Evolutionary conservation across 2,113 vertebrate species (phyloP), one percentile per base, ranked within the genome.

Genomic region (Albula glossodonta): DNA sequence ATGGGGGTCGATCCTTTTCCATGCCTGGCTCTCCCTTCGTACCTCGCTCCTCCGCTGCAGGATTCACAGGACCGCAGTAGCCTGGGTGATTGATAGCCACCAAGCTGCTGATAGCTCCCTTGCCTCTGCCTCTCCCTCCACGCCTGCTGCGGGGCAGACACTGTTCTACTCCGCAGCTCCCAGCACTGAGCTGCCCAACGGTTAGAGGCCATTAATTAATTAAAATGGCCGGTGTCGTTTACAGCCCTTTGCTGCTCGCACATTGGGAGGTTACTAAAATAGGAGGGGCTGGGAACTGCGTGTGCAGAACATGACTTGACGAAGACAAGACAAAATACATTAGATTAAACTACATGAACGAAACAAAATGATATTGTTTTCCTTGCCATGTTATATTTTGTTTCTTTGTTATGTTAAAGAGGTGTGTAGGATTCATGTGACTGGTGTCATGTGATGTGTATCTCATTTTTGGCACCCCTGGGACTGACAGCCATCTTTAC

Each of bases 201-300:
- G 92, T 91, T 89, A 88, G 87, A 89, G 87, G 81, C 88, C 93
- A 95, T 96, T 93, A 95, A 96, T 96, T 95, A 96, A 95, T 96
- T 92, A 96, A 92, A 85, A 92, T 92, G 87, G 82, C 91, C 60
- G 94, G 95, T 96, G 95, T 96, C 83, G 86, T 94, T 96, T 96
- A 96, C 95, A 94, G 89, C 89, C 89, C 41, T 19, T 83, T 88
- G 86, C 90, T 90, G 86, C 88, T 53, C 70, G 87, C 53, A 90
- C 80, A 56, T 19, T 88, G 89, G 87, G 87, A 91, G 87, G 89
- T 92, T 92, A 87, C 87, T 88, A 85, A 81, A 60, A 83, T 25
- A 78, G 83, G 85, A 90, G 91, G 91, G 89, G 88, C 88, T 90
- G 92, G 74, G 85, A 82, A 85, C 11, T 85, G 78, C 56, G 51